These are phyloP conservation scores for Acropora tenuis DNA, from an alignment of 64 coral and sea anemone genomes.

Conservation along the genomic window DNA sequence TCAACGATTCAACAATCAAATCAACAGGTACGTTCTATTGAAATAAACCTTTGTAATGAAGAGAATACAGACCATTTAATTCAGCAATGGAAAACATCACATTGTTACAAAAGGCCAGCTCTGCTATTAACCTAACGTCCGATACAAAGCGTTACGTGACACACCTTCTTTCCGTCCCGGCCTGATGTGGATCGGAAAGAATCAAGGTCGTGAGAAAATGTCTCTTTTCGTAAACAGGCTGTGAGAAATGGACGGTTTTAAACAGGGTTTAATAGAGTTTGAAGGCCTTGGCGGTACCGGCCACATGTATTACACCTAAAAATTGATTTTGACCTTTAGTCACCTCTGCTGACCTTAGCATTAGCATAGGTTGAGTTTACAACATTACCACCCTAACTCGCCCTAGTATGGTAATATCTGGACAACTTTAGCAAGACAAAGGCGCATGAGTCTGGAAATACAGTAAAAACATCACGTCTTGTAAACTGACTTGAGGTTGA, in stretches of 20 bases:
- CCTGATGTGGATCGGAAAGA: background rate
- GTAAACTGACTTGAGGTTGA: background rate
- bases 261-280: background rate
- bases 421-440: background rate
- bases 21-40: background rate
- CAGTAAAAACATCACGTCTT: background rate
- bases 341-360: no score
- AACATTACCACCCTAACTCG: no score
- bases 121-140: no score
- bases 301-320: background rate
- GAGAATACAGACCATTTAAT: conserved; percentile 12
- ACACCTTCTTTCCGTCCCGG: background rate
- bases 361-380: no score
- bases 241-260: background rate
- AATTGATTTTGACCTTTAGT: no score
- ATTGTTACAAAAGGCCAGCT: no score
- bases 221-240: background rate
- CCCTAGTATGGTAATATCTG: no score
- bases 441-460: conserved; percentile 1
- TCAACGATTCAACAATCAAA: no score
- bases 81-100: background rate
- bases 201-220: no score
- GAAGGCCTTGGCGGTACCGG: background rate
- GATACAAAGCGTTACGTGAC: background rate
- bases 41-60: conserved; percentile 1